Evolutionary conservation across 2,797 vertebrate species (phyloP).

Genomic region (Miichthys miiuy): DNA sequence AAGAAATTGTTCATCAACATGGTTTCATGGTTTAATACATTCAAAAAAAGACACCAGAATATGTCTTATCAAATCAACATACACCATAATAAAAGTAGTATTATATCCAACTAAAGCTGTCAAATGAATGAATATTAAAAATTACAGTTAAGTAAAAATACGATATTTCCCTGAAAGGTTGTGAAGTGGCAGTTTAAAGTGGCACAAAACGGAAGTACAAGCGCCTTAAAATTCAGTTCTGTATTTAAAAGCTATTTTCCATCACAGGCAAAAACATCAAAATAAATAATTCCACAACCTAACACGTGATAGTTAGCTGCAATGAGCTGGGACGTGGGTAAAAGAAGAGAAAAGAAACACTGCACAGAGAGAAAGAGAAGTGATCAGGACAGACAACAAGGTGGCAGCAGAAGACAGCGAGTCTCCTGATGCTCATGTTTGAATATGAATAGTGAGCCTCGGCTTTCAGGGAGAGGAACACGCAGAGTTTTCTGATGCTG

Average conservation of each 20-base stretch:
- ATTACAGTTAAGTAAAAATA: neutral
- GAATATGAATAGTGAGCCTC: neutral
- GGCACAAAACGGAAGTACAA: neutral
- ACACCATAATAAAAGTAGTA: no score
- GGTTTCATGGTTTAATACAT: no score
- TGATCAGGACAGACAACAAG: conserved; percentile 26
- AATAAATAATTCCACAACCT: neutral
- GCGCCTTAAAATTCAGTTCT: neutral
- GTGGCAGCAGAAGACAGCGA: conserved; percentile 46
- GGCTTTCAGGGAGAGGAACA: neutral
- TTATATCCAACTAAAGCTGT: neutral
- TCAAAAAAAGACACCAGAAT: no score
- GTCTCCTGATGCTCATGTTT: neutral
- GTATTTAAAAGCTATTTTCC: no score
- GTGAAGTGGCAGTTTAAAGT: neutral
- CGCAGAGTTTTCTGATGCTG: neutral
- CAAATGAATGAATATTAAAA: neutral
- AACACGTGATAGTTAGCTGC: neutral
- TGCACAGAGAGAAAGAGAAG: no score
- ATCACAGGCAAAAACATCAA: neutral
- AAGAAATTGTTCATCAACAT: no score
- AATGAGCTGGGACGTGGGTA: neutral
- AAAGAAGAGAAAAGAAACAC: neutral
- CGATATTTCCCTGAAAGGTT: neutral
- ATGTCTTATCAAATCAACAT: no score